Evolutionary conservation across 2,797 vertebrate genomes (phyloP), one percentile per base, ranked within the genome.

Genomic region (Chloroceryle inda): DNA sequence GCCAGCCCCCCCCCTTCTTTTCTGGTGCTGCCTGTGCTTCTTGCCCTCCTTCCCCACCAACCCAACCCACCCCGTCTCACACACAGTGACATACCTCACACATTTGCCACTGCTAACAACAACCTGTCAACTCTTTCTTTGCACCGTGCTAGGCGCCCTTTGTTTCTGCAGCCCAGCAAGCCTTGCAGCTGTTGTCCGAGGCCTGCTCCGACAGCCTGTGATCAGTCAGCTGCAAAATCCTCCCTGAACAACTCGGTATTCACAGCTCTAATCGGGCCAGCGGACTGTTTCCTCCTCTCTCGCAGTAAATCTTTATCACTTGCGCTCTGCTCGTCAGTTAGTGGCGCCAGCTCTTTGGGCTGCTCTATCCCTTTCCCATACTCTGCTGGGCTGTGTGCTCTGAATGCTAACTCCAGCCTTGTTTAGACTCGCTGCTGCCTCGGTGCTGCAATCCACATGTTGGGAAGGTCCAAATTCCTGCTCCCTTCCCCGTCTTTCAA

Each of bases 181-280:
- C 98, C 98, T 98, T 98, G 98, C 98, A 99, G 98, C 98, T 99
- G 98, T 98, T 98, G 98, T 97, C 97, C 98, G 96, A 98, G 97
- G 97, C 97, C 95, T 96, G 94, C 98, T 98, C 98, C 93, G 96
- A 98, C 98, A 98, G 98, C 97, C 98, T 98, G 97, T 98, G 98
- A 98, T 98, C 98, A 98, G 97, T 98, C 98, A 98, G 98, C 98
- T 98, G 98, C 98, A 97, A 98, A 98, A 98, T 98, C 98, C 98
- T 97, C 97, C 97, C 97, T 98, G 98, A 98, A 98, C 98, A 98
- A 97, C 97, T 97, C 97, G 92, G 97, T 96, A 98, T 98, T 98
- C 98, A 98, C 97, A 96, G 98, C 97, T 94, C 97, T 98, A 98
- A 98, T 97, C 96, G 92, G 97, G 98, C 98, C 97, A 98, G 98